Evolutionary conservation across 2,888 invertebrate species (phyloP), one percentile per base, ranked within the genome.

Genomic region (Trichogramma evanescens): DNA sequence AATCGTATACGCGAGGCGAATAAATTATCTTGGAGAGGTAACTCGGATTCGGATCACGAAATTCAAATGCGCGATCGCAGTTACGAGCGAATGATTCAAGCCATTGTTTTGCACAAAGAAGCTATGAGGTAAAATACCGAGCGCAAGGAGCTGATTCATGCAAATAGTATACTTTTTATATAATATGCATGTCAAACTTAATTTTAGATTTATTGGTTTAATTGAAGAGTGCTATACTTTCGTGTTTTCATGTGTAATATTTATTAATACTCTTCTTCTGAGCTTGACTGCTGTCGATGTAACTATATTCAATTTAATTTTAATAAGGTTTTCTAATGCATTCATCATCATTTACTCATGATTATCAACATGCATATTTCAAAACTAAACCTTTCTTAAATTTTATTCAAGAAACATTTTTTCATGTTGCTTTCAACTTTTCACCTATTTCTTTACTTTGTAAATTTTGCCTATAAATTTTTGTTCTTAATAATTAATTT

Each of bases 221-320:
- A 56, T 60, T 9, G 56, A 60, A 6, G 43, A 56, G 10, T 52
- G 44, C n/a, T 56, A 52, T 7, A 39, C 53, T 1, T 2, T 13
- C 5, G 5, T 41, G 10, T 56, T 41, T 26, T 53, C 56, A 26
- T 10, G n/a, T 7, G n/a, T 60, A 5, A 4, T 56, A 4, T 9
- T 49, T 0, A 4, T 56, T 6, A 56, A 56, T 8, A 56, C 53
- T n/a, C 5, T 43, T 5, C 41, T 53, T 5, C 38, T 60, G 7
- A 60, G 60, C 40, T 43, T 60, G 1, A n/a, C 60, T 3, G 56
- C 56, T 6, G 60, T 60, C 6, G 53, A 52, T 4, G 60, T 60
- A 51, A 60, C 42, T 1, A 9, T 1, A 9, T 44, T 38, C 5
- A 48, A 6, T 39, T 40, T 26, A 26, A 26, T 26, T 26, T 26